These are phyloP conservation scores for Ceuthmochares aereus DNA, from an alignment of 2,113 vertebrate genomes.

Conservation along the genomic window DNA sequence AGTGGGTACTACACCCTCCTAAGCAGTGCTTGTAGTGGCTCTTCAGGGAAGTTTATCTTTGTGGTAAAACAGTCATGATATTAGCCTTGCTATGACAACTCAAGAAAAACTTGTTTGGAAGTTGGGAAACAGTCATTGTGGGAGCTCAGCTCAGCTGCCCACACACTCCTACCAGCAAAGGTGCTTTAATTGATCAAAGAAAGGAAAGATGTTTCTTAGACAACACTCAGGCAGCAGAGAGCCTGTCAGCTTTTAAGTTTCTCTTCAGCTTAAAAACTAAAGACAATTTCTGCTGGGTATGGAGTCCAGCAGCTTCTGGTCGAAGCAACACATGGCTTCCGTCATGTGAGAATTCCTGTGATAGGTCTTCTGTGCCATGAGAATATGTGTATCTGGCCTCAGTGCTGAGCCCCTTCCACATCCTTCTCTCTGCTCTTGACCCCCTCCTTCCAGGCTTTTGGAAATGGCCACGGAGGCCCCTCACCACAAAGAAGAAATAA, in stretches of 20 bases:
- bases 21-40: not conserved
- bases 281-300: not conserved
- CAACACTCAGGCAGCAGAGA: not conserved
- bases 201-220: not conserved
- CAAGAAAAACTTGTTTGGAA: not conserved
- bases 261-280: not conserved
- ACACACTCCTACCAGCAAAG: not conserved
- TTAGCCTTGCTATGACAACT: not conserved
- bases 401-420: fast-evolving
- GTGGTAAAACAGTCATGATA: not conserved
- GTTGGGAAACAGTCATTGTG: not conserved
- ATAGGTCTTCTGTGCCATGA: no score
- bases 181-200: not conserved
- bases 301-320: not conserved
- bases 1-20: not conserved
- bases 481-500: not conserved
- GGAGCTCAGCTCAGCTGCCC: not conserved
- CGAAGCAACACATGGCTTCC: not conserved
- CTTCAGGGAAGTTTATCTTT: not conserved
- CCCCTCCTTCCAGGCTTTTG: not conserved
- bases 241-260: not conserved
- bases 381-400: not conserved
- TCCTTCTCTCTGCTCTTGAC: not conserved
- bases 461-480: not conserved
- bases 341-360: no score